A percentile compares a stretch with the other conserved stretches of the same genome.
These are phyloP conservation scores for Zophobas morio DNA, from an alignment of 1,140 invertebrate species.

Conservation along the genomic window DNA sequence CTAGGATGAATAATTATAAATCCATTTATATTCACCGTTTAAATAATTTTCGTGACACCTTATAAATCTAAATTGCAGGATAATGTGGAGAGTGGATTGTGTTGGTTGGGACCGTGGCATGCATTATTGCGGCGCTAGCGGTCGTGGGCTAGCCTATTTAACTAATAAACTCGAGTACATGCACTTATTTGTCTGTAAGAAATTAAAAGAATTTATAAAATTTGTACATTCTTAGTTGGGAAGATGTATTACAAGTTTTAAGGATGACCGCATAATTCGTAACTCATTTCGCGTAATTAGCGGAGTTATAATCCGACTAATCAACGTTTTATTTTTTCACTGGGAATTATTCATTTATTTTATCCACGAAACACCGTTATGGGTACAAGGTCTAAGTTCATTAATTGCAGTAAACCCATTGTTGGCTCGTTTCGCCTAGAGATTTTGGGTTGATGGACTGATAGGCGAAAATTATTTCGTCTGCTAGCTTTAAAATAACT, in stretches of 20 bases:
- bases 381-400: slow-evolving; percentile 11
- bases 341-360: slow-evolving; percentile 18
- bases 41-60: neutral
- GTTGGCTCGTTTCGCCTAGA: neutral
- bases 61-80: neutral
- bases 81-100: neutral
- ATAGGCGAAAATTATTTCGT: neutral
- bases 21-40: neutral
- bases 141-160: no score
- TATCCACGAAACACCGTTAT: slow-evolving; percentile 19
- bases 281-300: neutral
- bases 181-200: no score
- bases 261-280: no score
- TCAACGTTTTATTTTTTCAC: slow-evolving; percentile 1
- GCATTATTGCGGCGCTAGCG: no score
- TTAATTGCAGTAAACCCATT: slow-evolving; percentile 10
- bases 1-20: slow-evolving; percentile 12
- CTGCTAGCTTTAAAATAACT: no score
- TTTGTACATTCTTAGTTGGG: no score
- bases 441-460: neutral
- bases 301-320: neutral
- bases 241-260: no score
- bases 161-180: no score
- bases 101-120: neutral
- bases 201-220: no score